Evolutionary conservation across 2,113 vertebrate genomes (phyloP), one percentile per base, ranked within the genome.

Genomic region (Donacobius atricapilla): DNA sequence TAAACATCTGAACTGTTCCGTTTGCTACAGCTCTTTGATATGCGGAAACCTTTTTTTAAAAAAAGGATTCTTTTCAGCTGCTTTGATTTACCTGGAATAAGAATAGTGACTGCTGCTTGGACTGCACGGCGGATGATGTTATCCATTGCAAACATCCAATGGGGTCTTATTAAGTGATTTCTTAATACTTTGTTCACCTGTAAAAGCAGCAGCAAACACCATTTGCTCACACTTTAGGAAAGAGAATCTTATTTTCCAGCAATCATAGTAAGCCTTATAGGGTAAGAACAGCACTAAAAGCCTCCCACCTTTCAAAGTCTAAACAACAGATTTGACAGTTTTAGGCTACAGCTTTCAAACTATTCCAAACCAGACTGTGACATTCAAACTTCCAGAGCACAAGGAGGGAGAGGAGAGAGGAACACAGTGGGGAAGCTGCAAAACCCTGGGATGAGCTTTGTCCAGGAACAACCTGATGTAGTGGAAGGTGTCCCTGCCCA

Each of bases 71-170:
- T 61, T 88, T 80, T 50, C 37, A 73, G 47, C 39, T 82, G 65
- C 57, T 93, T 95, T 89, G 70, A 87, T 92, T 95, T 97, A 99
- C 99, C 99, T 97, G 99, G 99, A 86, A 98, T 99, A 76, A 99
- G 98, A 95, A 99, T 99, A 90, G 98, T 99, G 91, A 99, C 98
- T 3, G 99, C 99, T 21, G 99, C 98, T 97, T 99, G 99, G 77
- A 99, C 99, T 7, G 99, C 99, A 64, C 98, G 97, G 30, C 98
- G 98, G 96, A 99, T 99, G 95, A 99, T 99, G 96, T 98, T 99
- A 92, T 99, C 99, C 99, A 99, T 99, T 3, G 99, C 99, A 94
- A 99, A 99, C 99, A 99, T 99, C 99, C 99, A 99, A 54, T 99
- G 99, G 15, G 99, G 98, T 93, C 99, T 99, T 88, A 99, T 99